Evolutionary conservation across 2,888 invertebrate species (phyloP).

Genomic region (Oscheius onirici): DNA sequence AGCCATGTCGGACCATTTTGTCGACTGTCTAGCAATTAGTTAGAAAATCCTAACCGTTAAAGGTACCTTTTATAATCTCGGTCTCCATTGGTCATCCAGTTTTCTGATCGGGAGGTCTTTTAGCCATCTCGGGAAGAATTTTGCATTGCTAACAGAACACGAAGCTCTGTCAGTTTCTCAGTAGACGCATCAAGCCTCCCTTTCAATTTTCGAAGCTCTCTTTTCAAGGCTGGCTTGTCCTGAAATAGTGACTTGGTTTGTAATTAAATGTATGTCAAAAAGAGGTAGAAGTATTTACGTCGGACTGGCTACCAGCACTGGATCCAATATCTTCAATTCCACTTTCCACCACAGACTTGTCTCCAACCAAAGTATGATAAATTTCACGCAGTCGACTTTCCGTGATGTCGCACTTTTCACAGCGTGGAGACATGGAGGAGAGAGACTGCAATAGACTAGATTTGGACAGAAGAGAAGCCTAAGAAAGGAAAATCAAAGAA

Average conservation of each 20-base stretch:
- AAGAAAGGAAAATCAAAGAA: not conserved
- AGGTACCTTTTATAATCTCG: slow-evolving; percentile 22
- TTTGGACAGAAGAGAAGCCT: not conserved
- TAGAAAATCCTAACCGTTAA: not conserved
- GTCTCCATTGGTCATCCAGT: slow-evolving; percentile 11
- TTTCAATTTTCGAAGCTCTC: slow-evolving; percentile 39
- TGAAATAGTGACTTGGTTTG: slow-evolving; percentile 22
- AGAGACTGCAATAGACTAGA: slow-evolving; percentile 36
- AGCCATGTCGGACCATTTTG: slow-evolving; percentile 38
- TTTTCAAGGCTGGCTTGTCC: slow-evolving; percentile 40
- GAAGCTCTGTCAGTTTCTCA: slow-evolving; percentile 40
- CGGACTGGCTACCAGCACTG: slow-evolving; percentile 43
- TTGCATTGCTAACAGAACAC: slow-evolving; percentile 35
- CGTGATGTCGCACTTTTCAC: slow-evolving; percentile 39
- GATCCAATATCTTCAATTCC: slow-evolving; percentile 44
- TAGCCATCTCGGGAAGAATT: not conserved
- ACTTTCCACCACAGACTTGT: slow-evolving; percentile 38
- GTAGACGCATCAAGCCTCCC: slow-evolving; percentile 42
- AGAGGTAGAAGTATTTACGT: too few species aligned
- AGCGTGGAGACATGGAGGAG: slow-evolving; percentile 36
- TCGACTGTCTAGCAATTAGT: slow-evolving; percentile 13
- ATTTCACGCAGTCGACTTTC: slow-evolving; percentile 38
- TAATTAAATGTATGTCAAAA: slow-evolving; percentile 9
- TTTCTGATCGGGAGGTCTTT: slow-evolving; percentile 11
- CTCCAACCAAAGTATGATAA: slow-evolving; percentile 37